phyloP scores from a whole-genome alignment of 2,113 vertebrate species.

The Anthoscopus minutus region DNA sequence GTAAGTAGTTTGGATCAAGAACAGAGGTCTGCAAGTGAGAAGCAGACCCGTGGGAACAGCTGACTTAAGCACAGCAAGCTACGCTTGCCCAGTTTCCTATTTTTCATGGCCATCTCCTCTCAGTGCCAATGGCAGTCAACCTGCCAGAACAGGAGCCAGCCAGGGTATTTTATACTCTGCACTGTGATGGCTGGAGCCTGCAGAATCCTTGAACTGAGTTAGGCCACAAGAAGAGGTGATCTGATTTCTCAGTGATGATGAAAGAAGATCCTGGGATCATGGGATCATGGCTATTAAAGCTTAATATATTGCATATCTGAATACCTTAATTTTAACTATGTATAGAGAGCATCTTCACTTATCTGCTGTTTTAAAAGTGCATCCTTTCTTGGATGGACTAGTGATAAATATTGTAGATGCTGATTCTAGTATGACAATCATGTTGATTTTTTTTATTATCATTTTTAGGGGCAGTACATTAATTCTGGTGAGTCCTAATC shows the following conservation, averaged over 20 bases:
- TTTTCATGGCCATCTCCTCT: not conserved
- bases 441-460: not conserved
- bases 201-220: not conserved
- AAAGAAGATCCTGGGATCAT: not conserved
- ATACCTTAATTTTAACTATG: not conserved
- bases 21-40: not conserved
- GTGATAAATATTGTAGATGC: not conserved
- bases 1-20: not conserved
- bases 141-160: not conserved
- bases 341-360: not conserved
- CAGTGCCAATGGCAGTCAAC: not conserved
- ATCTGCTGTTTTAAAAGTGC: not conserved
- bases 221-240: not conserved
- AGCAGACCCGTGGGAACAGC: not conserved
- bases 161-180: not conserved
- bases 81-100: not conserved
- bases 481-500: constrained; percentile 91
- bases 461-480: constrained; percentile 78
- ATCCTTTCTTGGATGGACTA: not conserved
- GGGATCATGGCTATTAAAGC: not conserved
- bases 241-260: not conserved
- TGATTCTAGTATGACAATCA: not conserved
- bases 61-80: not conserved
- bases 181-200: not conserved
- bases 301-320: not conserved